phyloP scores from a whole-genome alignment of 2,797 vertebrate genomes.

The Eulemur mongoz region DNA sequence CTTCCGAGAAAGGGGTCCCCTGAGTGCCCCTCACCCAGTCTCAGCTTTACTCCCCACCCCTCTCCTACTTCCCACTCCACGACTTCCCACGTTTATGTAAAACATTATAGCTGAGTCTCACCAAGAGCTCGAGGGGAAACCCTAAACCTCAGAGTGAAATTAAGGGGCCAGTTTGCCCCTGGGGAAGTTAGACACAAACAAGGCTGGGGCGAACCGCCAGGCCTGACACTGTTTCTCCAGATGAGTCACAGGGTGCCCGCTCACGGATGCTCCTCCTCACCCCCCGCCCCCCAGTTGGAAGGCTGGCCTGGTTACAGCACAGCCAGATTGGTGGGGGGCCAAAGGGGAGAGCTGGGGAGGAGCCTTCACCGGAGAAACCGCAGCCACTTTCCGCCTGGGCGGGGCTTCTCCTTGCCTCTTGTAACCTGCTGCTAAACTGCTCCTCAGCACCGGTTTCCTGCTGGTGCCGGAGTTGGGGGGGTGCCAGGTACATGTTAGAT shows the following conservation, averaged over 20 bases:
- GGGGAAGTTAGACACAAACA: conserved; percentile 57
- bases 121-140: conserved; percentile 55
- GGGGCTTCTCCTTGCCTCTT: conserved; percentile 24
- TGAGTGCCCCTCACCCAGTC: neutral
- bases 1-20: neutral
- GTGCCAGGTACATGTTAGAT: neutral
- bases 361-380: conserved; percentile 26
- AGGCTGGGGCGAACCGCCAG: conserved; percentile 53
- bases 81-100: conserved; percentile 10
- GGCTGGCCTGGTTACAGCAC: neutral
- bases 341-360: neutral
- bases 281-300: neutral
- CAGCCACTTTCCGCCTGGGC: conserved; percentile 44
- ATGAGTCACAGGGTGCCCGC: conserved; percentile 64
- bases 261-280: neutral
- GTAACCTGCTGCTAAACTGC: conserved; percentile 37
- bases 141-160: conserved; percentile 72
- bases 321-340: neutral
- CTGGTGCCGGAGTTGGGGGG: neutral
- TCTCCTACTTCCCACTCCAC: neutral
- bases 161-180: conserved; percentile 27
- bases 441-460: conserved; percentile 65
- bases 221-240: conserved; percentile 36
- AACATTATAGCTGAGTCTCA: conserved; percentile 26
- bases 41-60: neutral